phyloP scores from a whole-genome alignment of 2,888 invertebrate genomes.

The Protodeltote pygarga region DNA sequence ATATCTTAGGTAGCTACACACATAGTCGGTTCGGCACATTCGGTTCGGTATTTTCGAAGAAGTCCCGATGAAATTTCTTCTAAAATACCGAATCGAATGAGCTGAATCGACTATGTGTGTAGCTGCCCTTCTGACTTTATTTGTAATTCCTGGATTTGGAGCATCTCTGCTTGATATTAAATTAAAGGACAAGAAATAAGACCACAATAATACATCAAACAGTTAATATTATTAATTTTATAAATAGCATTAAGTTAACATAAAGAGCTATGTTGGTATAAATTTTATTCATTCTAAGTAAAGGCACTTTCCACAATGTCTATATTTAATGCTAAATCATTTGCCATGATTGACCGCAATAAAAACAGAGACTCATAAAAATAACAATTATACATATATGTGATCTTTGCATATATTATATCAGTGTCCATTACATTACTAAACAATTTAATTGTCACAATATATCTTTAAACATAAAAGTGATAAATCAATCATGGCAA shows the following conservation, averaged over 20 bases:
- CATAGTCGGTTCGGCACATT: too few species aligned
- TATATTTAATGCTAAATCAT: slow-evolving; percentile 74
- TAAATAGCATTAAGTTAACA: slow-evolving; percentile 86
- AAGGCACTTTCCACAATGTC: slow-evolving; percentile 86
- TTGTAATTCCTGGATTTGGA: not conserved
- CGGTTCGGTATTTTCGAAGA: too few species aligned
- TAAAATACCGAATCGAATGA: too few species aligned
- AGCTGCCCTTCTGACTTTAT: too few species aligned
- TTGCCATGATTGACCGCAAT: slow-evolving; percentile 73
- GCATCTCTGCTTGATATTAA: not conserved
- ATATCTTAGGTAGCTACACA: too few species aligned
- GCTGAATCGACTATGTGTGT: too few species aligned
- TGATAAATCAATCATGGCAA: slow-evolving; percentile 56
- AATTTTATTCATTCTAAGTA: slow-evolving; percentile 85
- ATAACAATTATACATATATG: slow-evolving; percentile 29
- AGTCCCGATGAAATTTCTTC: too few species aligned
- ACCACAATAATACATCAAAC: slow-evolving; percentile 79
- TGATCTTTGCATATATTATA: slow-evolving; percentile 33
- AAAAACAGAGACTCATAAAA: slow-evolving; percentile 36
- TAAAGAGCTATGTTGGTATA: slow-evolving; percentile 87
- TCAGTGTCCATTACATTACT: slow-evolving; percentile 24
- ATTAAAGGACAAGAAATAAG: slow-evolving; percentile 45
- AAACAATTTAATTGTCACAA: slow-evolving; percentile 49
- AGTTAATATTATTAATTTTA: slow-evolving; percentile 86
- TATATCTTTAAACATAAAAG: slow-evolving; percentile 29